Base-by-base conservation (phyloP, 2,888 invertebrate species). In the Ellobium chinense region DNA sequence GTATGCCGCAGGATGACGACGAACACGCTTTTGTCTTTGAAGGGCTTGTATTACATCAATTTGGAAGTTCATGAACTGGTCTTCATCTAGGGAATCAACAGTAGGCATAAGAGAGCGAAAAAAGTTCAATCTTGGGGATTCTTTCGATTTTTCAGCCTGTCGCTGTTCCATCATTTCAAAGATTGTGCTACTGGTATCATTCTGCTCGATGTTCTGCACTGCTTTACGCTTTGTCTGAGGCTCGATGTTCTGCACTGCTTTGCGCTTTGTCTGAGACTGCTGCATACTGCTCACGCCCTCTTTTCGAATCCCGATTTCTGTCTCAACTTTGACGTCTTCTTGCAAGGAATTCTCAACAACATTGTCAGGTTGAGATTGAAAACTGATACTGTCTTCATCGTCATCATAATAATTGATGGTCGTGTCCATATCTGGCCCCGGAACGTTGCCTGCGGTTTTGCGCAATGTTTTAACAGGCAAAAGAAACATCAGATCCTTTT, bases 71-170 rank as follows among this genome's bases (percentile, higher is more conserved):
- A 78, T 58, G 39, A 78, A 78, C 58, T 78, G 78, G 39, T 78
- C 69, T 24, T 78, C 62, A 39, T 46, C 68, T 7, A 78, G 63
- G 62, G 24, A 27, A 34, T 79, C 60, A 60, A 65, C 62, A 39
- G 69, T 39, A n/a, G 63, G 72, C 72, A 79, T 79, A 9, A 72
- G 27, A 54, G 79, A 78, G 36, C 70, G 60, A 70, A 72, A 79
- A 34, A 72, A 79, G 58, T 60, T 60, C 54, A 79, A 62, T 65
- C 79, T 79, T 56, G 62, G 37, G 31, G 60, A 70, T 46, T 70
- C 70, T 46, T 65, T 66, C 24, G 75, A 62, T 75, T 75, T 75
- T 39, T 75, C 75, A 21, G 24, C 39, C 63, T 63, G 65, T 39
- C 75, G 36, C 27, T 66, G 39, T 36, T 73, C 58, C 70, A 46